Evolutionary conservation across 2,888 invertebrate species (phyloP), one percentile per base, ranked within the genome.

Genomic region (Hyposoter didymator): DNA sequence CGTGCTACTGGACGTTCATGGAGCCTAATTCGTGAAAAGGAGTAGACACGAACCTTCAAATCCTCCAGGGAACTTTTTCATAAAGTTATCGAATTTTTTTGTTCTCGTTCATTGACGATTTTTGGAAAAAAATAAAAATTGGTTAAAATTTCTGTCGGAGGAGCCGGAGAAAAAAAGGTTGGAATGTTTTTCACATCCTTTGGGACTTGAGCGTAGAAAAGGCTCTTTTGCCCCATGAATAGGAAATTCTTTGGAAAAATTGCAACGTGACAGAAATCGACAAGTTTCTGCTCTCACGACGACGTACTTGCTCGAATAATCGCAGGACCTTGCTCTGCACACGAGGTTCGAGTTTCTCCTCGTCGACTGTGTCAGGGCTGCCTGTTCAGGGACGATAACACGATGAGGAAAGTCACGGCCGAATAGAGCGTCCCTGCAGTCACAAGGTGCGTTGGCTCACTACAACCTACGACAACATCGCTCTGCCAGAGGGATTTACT

Each of bases 331-430:
- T 14, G 22, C 17, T 14, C 17, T 17, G 32, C 28, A n/a, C 7
- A 3, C 8, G 28, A 69, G 7, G 22, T 28, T 14, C n/a, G 69
- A 69, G 47, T 7, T 45, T 28, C 45, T 69, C 69, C 45, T 47
- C 22, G 6, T 69, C 7, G 22, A 28, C 45, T 45, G n/a, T 28
- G 28, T 67, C 47, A 28, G 47, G 0, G 28, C 47, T 17, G 69
- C 45, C 69, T 69, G 69, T 28, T 69, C 45, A 8, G 28, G 69
- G 45, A 45, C 47, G 69, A 69, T 69, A 69, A 69, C 69, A 39
- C 69, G 69, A 69, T 39, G 47, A 28, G 8, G 14, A 47, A 45
- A 45, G 69, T 69, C 45, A 22, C 47, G 28, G 28, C 45, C 47
- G 28, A 22, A 28, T 14, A 47, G 69, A 69, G 47, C 8, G 69